A percentile compares a stretch with the other conserved stretches of the same genome.
phyloP scores from a whole-genome alignment of 2,888 invertebrate species.

The Euproctis similis region DNA sequence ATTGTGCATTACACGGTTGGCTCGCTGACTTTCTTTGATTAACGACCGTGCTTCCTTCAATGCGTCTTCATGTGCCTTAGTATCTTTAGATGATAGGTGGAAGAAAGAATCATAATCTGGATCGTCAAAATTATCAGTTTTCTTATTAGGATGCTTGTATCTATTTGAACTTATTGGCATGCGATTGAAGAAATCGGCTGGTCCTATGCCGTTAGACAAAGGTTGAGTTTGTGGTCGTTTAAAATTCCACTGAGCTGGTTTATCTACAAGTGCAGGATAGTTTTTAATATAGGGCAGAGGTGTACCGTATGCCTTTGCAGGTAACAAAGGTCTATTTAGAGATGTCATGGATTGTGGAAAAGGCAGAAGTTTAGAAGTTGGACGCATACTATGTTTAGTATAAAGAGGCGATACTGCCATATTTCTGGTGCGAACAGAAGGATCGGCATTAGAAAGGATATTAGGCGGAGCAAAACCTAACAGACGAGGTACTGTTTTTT shows the following conservation, averaged over 20 bases:
- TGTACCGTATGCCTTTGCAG: not conserved
- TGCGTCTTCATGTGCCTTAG: constrained; percentile 17
- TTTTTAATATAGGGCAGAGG: not conserved
- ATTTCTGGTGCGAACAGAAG: no score
- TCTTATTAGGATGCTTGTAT: constrained; percentile 1
- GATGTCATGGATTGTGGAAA: not conserved
- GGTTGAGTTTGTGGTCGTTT: not conserved
- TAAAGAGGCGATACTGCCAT: no score
- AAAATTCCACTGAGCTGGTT: not conserved
- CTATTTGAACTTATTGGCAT: constrained; percentile 1
- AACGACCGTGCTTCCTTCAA: constrained; percentile 29
- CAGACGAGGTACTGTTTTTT: not conserved
- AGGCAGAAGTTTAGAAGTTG: no score
- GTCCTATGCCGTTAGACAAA: not conserved
- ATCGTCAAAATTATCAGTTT: constrained; percentile 5
- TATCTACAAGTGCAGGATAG: not conserved
- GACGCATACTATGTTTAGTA: no score
- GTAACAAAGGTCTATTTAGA: not conserved
- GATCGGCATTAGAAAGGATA: no score
- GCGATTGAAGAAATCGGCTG: not conserved
- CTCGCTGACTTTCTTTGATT: constrained; percentile 31
- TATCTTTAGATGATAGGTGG: constrained; percentile 6
- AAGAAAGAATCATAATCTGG: constrained; percentile 16
- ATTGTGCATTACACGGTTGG: constrained; percentile 19
- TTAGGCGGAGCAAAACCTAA: no score